Evolutionary conservation across 2,113 vertebrate species (phyloP).

Genomic region (Eubucco bourcierii): DNA sequence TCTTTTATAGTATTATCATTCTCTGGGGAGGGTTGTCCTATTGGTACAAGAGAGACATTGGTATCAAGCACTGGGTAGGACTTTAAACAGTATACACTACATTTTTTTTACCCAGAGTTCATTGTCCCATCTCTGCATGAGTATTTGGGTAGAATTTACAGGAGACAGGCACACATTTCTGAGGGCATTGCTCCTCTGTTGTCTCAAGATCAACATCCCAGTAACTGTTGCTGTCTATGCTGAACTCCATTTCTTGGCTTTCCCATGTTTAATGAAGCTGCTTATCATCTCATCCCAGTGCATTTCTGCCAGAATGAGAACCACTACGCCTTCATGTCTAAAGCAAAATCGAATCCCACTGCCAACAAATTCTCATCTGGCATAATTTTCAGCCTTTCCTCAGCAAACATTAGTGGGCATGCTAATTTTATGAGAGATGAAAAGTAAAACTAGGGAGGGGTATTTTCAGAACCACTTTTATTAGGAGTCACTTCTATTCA

Average conservation of each 20-base stretch:
- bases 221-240: background rate
- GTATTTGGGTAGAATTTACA: background rate
- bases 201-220: background rate
- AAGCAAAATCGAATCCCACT: background rate
- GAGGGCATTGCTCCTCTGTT: background rate
- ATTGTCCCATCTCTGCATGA: background rate
- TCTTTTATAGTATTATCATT: constrained; percentile 91
- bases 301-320: background rate
- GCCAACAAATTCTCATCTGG: background rate
- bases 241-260: background rate
- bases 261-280: background rate
- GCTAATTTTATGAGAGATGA: background rate
- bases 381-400: background rate
- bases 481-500: background rate
- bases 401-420: background rate
- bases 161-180: background rate
- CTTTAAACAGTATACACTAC: background rate
- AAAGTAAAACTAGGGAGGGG: background rate
- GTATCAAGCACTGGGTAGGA: background rate
- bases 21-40: constrained; percentile 88
- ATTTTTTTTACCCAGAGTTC: background rate
- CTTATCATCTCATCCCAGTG: background rate
- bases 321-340: background rate
- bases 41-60: background rate
- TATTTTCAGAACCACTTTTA: background rate